These are phyloP conservation scores for Caenorhabditis elegans DNA, from an alignment of 1,140 invertebrate genomes.

Conservation along the genomic window DNA sequence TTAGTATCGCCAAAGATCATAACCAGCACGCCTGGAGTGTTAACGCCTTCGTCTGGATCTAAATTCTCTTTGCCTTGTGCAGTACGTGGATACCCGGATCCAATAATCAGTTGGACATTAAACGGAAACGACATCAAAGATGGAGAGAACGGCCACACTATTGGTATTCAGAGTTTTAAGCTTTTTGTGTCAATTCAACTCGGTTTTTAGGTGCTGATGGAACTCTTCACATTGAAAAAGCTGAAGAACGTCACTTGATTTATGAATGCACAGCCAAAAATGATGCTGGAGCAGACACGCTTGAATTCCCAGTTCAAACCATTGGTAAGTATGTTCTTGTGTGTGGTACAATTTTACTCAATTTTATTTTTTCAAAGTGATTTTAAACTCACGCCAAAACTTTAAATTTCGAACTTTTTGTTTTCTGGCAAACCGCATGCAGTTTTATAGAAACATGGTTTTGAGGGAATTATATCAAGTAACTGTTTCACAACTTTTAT, in stretches of 20 bases:
- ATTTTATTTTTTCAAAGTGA: neutral
- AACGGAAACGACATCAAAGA: constrained; percentile 53
- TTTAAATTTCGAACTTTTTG: too few relatives aligned
- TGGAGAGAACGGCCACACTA: neutral
- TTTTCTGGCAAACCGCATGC: too few relatives aligned
- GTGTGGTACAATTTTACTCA: neutral
- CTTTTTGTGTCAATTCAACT: neutral
- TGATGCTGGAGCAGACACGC: constrained; percentile 53
- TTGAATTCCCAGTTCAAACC: constrained; percentile 46
- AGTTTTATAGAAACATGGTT: too few relatives aligned
- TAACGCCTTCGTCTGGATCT: constrained; percentile 54
- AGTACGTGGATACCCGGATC: constrained; percentile 57
- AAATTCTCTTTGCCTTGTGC: constrained; percentile 54
- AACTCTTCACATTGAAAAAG: constrained; percentile 42
- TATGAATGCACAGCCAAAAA: constrained; percentile 58
- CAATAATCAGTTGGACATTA: constrained; percentile 57
- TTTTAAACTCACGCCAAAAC: too few relatives aligned
- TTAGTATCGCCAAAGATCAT: constrained; percentile 56
- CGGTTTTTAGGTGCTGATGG: constrained; percentile 40
- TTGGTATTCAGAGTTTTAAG: neutral
- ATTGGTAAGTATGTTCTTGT: constrained; percentile 3
- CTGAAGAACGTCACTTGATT: constrained; percentile 40
- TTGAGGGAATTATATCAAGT: too few relatives aligned
- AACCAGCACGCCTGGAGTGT: constrained; percentile 38
- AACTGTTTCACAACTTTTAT: too few relatives aligned